Evolutionary conservation across 2,113 vertebrate species (phyloP), one percentile per base, ranked within the genome.

Genomic region (Quiscalus mexicanus): DNA sequence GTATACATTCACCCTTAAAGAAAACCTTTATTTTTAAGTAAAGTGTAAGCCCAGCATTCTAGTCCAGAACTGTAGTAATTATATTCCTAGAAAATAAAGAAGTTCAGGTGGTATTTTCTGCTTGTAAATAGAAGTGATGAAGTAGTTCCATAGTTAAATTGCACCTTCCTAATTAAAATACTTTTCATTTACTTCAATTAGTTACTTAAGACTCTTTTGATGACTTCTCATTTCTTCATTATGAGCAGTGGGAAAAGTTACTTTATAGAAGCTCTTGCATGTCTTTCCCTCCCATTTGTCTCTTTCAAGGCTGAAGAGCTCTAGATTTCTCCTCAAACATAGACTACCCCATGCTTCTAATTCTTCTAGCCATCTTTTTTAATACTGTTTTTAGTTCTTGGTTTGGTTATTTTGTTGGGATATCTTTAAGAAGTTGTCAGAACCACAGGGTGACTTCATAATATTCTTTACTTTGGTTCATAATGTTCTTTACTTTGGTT

Each of bases 71-170:
- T 49, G 60, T 27, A 96, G 45, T 83, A 79, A 92, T 45, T 91
- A 84, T 89, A 82, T 69, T 89, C 42, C 69, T 91, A 89, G 47
- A 97, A 96, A 85, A 56, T 24, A 89, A 42, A 58, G 33, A 86
- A 80, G 62, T 60, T 84, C n/a, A 84, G 41, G 59, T 68, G 23
- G 56, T 92, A 76, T 64, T 75, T 82, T 97, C 63, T 82, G 28
- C 80, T 92, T 55, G 31, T 79, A 89, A 94, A 81, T 71, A 59
- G 95, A 97, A 94, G 77, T 84, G 63, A 89, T 75, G 47, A 73
- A 45, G 12, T 9, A 41, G 21, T 84, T 79, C 41, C 41, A 31
- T 27, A 44, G 28, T 65, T 60, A 65, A 89, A 53, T 74, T 33
- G 9, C 7, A 62, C 7, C 2, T 60, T 56, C 24, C 44, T 45